Conservation (phyloP, 2,113 vertebrate genomes). For the Rissa tridactyla region DNA sequence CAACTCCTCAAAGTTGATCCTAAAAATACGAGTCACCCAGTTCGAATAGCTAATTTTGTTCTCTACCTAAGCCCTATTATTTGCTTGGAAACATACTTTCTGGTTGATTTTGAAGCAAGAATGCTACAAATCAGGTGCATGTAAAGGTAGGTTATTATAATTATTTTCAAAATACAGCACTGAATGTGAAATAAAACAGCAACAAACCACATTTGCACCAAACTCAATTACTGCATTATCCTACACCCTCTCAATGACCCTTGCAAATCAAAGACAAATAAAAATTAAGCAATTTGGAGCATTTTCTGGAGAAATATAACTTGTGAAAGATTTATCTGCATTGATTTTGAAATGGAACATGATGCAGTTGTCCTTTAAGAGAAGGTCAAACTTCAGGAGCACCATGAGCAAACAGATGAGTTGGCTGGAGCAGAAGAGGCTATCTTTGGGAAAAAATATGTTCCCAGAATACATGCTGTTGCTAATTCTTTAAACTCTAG, state of each 20-base stretch:
- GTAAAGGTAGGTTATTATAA: background rate
- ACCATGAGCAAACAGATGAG: slow-evolving; percentile 75
- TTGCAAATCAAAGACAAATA: background rate
- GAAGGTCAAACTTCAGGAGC: slow-evolving; percentile 27
- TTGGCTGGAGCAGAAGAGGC: slow-evolving; percentile 61
- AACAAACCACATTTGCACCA: background rate
- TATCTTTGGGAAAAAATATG: background rate
- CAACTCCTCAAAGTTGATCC: background rate
- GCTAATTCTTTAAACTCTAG: background rate
- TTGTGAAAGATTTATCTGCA: background rate
- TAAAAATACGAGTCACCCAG: background rate
- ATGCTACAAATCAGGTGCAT: background rate
- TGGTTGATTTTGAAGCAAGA: background rate
- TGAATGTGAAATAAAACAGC: background rate
- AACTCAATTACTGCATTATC: background rate
- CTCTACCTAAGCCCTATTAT: background rate
- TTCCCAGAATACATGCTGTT: background rate
- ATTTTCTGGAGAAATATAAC: background rate
- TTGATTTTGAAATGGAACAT: slow-evolving; percentile 55
- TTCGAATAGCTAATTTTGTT: background rate
- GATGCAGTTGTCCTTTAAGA: slow-evolving; percentile 37
- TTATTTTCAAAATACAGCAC: background rate
- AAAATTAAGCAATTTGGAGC: background rate
- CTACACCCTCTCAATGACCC: background rate
- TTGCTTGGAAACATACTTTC: background rate